These are phyloP conservation scores for Blastomussa wellsi DNA, from an alignment of 92 coral and sea anemone species.

Conservation along the genomic window DNA sequence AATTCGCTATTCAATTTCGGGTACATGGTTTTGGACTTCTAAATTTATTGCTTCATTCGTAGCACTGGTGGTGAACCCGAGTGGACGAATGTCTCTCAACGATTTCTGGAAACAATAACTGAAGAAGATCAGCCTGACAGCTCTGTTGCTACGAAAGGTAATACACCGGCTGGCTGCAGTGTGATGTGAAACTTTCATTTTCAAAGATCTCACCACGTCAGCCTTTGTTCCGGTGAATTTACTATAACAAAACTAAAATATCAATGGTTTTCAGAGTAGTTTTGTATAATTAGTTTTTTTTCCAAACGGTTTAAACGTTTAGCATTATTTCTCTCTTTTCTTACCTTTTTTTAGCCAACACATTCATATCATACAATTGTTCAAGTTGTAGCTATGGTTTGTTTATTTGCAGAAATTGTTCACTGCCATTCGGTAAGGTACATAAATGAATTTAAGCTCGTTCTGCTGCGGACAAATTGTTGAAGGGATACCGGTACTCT, in stretches of 20 bases:
- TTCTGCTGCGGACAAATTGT: too few relatives aligned
- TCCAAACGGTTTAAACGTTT: too few relatives aligned
- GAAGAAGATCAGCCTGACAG: conserved; percentile 64
- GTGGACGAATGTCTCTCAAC: conserved; percentile 36
- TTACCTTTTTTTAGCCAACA: too few relatives aligned
- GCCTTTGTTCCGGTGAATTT: too few relatives aligned
- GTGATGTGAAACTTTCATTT: not conserved
- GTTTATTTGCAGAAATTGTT: too few relatives aligned
- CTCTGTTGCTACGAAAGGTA: conserved; percentile 20
- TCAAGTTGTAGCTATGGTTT: too few relatives aligned
- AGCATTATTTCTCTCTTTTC: not conserved
- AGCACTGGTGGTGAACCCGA: conserved; percentile 46
- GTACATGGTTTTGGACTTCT: not conserved
- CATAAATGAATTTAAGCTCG: too few relatives aligned
- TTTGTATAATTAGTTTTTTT: too few relatives aligned
- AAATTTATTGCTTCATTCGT: not conserved
- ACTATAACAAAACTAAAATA: too few relatives aligned
- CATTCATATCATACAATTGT: too few relatives aligned
- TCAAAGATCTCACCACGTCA: not conserved
- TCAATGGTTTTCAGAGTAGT: not conserved
- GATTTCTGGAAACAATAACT: conserved; percentile 51
- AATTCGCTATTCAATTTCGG: not conserved
- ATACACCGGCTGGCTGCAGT: not conserved
- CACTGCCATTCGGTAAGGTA: too few relatives aligned
- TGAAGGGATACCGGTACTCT: too few relatives aligned